These are phyloP conservation scores for Uropetala carovei DNA, from an alignment of 2,888 invertebrate species.

Conservation along the genomic window DNA sequence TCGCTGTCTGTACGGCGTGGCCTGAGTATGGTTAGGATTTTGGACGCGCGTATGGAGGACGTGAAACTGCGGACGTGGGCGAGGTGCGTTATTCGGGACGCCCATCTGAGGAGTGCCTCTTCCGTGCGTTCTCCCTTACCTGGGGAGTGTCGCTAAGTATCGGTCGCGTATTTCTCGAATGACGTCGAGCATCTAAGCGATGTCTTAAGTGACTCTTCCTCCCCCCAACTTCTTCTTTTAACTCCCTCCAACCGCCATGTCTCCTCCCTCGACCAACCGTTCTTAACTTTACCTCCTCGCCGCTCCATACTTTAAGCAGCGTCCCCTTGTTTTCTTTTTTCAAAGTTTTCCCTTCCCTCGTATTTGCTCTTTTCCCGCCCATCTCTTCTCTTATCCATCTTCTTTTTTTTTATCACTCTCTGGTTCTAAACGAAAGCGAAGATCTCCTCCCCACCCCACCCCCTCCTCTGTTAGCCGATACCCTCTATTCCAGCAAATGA, in stretches of 20 bases:
- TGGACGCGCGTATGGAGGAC: neutral
- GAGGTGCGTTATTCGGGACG: neutral
- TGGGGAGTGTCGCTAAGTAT: neutral
- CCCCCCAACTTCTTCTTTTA: neutral
- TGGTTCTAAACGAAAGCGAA: neutral
- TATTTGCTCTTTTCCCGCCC: neutral
- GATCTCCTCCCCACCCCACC: neutral
- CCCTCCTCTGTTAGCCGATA: neutral
- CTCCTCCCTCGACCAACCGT: neutral
- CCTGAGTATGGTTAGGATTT: neutral
- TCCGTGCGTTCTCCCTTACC: neutral
- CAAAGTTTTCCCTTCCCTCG: neutral
- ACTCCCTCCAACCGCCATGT: neutral
- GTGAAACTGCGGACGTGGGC: neutral
- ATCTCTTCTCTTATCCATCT: conserved; percentile 9
- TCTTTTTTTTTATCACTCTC: neutral
- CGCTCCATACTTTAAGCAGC: neutral
- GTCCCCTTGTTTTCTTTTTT: neutral
- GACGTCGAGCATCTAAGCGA: neutral
- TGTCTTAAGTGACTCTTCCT: neutral
- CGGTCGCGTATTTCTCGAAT: neutral
- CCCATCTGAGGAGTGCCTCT: neutral
- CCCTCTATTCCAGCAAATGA: neutral
- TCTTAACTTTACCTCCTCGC: neutral
- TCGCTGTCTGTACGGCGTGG: too few relatives aligned